Evolutionary conservation across 2,888 invertebrate species (phyloP).

Genomic region (Caenorhabditis sp.): DNA sequence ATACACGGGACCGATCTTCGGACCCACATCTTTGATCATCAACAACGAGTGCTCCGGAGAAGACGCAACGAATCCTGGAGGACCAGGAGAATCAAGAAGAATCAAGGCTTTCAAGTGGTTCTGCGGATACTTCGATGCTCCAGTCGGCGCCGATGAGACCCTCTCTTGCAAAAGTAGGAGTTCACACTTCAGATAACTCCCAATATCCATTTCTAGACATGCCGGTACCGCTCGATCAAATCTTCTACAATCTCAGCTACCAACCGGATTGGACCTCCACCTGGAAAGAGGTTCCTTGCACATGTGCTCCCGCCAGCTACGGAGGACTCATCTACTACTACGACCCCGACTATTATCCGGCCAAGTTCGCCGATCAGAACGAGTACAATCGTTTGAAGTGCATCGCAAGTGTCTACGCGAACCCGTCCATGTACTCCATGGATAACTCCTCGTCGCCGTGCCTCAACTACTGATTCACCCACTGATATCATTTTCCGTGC

Average conservation of each 20-base stretch:
- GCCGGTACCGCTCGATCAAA: conserved; percentile 67
- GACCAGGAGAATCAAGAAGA: conserved; percentile 74
- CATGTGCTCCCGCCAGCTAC: conserved; percentile 73
- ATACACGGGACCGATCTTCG: conserved; percentile 71
- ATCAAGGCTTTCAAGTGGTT: conserved; percentile 78
- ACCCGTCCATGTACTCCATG: conserved; percentile 70
- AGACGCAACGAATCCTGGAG: conserved; percentile 64
- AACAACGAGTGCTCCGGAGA: conserved; percentile 76
- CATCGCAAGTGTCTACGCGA: conserved; percentile 68
- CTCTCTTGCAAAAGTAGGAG: conserved; percentile 68
- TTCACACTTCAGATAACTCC: background rate
- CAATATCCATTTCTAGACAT: conserved; percentile 58
- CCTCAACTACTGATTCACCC: conserved; percentile 58
- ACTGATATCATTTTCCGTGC: conserved; percentile 1
- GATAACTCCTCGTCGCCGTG: conserved; percentile 66
- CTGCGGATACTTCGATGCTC: conserved; percentile 70
- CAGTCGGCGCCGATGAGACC: conserved; percentile 53
- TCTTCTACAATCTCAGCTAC: conserved; percentile 67
- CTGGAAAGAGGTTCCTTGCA: conserved; percentile 71
- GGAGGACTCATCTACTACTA: conserved; percentile 72
- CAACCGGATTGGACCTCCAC: conserved; percentile 73
- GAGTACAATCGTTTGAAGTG: conserved; percentile 66
- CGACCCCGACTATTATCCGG: conserved; percentile 73
- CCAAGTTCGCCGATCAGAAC: conserved; percentile 67
- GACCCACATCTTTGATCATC: conserved; percentile 73